Evolutionary conservation across 2,888 invertebrate genomes (phyloP).

Genomic region (Anarsia innoxiella): DNA sequence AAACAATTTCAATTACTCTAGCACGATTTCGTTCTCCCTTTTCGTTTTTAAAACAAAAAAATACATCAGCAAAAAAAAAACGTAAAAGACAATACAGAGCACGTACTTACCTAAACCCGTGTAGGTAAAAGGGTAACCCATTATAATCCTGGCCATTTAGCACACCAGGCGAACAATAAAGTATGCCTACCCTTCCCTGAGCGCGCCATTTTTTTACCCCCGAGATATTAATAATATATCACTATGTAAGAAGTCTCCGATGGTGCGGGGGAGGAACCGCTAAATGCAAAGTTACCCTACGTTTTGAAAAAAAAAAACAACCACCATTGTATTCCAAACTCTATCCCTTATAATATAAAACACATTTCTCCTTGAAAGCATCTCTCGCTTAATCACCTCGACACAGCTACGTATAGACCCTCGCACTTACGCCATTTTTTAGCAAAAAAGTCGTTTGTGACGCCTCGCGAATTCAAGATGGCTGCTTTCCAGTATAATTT

Average conservation of each 20-base stretch:
- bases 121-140: slow-evolving; percentile 4
- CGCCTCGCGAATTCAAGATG: slow-evolving; percentile 68
- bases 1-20: too few relatives aligned
- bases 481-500: slow-evolving; percentile 26
- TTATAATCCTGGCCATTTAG: slow-evolving; percentile 31
- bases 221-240: slow-evolving; percentile 67
- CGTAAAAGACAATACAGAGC: not conserved
- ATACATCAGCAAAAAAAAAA: too few relatives aligned
- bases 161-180: slow-evolving; percentile 40
- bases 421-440: slow-evolving; percentile 65
- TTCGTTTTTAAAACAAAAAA: too few relatives aligned
- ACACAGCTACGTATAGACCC: slow-evolving; percentile 57
- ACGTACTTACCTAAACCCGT: slow-evolving; percentile 2
- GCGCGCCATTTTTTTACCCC: slow-evolving; percentile 53
- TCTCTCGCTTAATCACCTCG: slow-evolving; percentile 57
- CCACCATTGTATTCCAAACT: slow-evolving; percentile 22
- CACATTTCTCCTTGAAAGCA: not conserved
- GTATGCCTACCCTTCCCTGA: slow-evolving; percentile 39
- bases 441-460: slow-evolving; percentile 54
- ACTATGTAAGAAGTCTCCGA: slow-evolving; percentile 68
- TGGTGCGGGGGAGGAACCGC: slow-evolving; percentile 54
- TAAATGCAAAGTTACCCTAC: slow-evolving; percentile 59
- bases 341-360: too few relatives aligned
- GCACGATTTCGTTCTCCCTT: too few relatives aligned
- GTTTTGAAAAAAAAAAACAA: slow-evolving; percentile 43